phyloP scores from a whole-genome alignment of 2,888 invertebrate genomes.

The Agrilus biguttatus region DNA sequence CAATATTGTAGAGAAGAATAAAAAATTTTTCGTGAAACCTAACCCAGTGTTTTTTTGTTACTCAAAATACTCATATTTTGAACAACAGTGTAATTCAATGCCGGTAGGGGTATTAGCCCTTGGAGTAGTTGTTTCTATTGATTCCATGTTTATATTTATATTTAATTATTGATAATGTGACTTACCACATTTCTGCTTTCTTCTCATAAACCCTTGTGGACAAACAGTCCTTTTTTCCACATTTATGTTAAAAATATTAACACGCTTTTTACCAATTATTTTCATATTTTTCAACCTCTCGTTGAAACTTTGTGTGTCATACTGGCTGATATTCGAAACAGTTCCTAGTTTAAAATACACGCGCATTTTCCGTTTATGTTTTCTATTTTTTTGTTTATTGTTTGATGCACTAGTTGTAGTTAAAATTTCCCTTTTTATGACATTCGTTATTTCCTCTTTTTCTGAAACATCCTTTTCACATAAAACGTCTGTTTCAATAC shows the following conservation, averaged over 20 bases:
- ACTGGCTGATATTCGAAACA: conserved; percentile 13
- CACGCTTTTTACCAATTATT: conserved; percentile 8
- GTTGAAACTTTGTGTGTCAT: conserved; percentile 4
- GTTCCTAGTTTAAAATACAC: conserved; percentile 23
- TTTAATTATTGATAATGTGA: conserved; percentile 1
- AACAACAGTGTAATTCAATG: no score
- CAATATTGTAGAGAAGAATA: no score
- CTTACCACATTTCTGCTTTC: conserved; percentile 42
- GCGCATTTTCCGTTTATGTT: conserved; percentile 10
- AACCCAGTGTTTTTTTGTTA: no score
- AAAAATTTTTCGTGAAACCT: no score
- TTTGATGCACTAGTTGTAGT: conserved; percentile 7
- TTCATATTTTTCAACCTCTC: conserved; percentile 7
- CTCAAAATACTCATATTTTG: no score
- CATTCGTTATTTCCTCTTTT: conserved; percentile 19
- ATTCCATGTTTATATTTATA: no score
- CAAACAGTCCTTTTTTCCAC: conserved; percentile 26
- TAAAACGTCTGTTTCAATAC: conserved; percentile 8
- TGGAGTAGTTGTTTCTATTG: no score
- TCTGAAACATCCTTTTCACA: conserved; percentile 13
- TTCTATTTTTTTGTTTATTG: conserved; percentile 11
- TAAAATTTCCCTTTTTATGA: conserved; percentile 18
- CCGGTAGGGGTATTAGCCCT: no score
- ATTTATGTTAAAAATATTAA: conserved; percentile 5
- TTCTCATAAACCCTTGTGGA: conserved; percentile 37